Evolutionary conservation across 2,888 invertebrate species (phyloP).

Genomic region (Auanema freiburgensis): DNA sequence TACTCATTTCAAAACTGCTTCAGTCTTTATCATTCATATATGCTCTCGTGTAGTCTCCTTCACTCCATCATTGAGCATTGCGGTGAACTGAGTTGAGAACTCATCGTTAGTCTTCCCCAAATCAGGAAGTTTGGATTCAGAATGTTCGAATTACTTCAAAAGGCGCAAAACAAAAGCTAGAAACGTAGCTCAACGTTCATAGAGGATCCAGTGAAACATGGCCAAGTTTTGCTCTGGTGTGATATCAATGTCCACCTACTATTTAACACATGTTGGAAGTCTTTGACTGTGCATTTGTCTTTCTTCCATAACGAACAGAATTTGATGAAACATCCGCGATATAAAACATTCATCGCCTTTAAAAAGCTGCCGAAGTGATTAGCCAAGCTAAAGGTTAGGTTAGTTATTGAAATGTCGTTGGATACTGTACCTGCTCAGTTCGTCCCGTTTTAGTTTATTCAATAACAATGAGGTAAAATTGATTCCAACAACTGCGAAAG

Average conservation of each 20-base stretch:
- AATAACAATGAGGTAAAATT: conserved; percentile 36
- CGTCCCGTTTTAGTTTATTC: conserved; percentile 24
- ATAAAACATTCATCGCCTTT: conserved; percentile 8
- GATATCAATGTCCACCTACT: conserved; percentile 4
- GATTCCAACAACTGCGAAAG: conserved; percentile 42
- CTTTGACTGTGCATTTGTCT: conserved; percentile 12
- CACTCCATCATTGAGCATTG: too few species aligned
- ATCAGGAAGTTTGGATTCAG: too few species aligned
- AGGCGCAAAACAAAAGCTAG: too few species aligned
- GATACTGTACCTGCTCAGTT: conserved; percentile 24
- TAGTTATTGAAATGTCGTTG: neutral
- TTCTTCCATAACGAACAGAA: conserved; percentile 14
- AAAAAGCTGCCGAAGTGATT: conserved; percentile 13
- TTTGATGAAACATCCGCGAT: conserved; percentile 1
- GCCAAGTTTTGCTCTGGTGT: too few species aligned
- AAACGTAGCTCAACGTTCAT: too few species aligned
- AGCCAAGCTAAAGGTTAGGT: conserved; percentile 9
- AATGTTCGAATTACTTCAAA: too few species aligned
- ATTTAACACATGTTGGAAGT: conserved; percentile 15
- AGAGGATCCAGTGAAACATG: too few species aligned
- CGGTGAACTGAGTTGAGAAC: too few species aligned
- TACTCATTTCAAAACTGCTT: too few species aligned
- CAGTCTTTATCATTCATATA: too few species aligned
- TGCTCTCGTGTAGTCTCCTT: too few species aligned
- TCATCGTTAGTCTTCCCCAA: too few species aligned